Evolutionary conservation across 2,888 invertebrate species (phyloP).

Genomic region (Spilarctia lutea): DNA sequence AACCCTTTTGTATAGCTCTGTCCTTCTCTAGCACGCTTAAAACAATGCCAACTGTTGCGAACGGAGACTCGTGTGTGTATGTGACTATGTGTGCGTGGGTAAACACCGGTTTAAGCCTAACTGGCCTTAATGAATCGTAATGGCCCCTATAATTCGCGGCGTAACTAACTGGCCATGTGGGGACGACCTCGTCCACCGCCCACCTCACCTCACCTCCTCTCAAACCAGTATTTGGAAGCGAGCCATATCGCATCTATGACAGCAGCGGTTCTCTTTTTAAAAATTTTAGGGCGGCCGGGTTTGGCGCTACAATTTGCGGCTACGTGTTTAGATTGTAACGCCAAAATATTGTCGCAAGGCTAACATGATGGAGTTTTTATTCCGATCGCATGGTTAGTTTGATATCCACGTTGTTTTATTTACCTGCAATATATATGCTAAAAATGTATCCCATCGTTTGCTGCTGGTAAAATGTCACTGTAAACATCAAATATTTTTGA

Average conservation of each 20-base stretch:
- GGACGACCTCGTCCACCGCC: conserved; percentile 62
- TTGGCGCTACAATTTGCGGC: conserved; percentile 76
- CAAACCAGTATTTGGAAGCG: conserved; percentile 75
- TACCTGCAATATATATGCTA: neutral
- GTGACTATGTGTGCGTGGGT: conserved; percentile 77
- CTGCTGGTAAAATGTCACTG: neutral
- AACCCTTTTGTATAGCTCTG: conserved; percentile 59
- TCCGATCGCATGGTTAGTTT: conserved; percentile 12
- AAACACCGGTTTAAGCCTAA: conserved; percentile 87
- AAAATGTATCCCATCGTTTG: neutral
- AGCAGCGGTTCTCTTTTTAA: conserved; percentile 82
- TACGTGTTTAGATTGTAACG: conserved; percentile 76
- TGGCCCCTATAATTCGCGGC: conserved; percentile 88
- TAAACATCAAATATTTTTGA: neutral
- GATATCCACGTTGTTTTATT: conserved; percentile 6
- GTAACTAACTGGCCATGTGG: conserved; percentile 87
- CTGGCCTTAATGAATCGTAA: conserved; percentile 88
- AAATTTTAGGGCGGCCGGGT: conserved; percentile 77
- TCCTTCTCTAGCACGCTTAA: conserved; percentile 68
- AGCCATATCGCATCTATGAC: conserved; percentile 84
- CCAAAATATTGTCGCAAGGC: conserved; percentile 50
- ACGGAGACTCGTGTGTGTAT: conserved; percentile 57
- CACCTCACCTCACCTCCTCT: conserved; percentile 53
- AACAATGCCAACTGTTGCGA: conserved; percentile 78
- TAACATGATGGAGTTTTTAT: conserved; percentile 34